phyloP scores from a whole-genome alignment of 1,140 invertebrate species.

The Choristoneura fumiferana region DNA sequence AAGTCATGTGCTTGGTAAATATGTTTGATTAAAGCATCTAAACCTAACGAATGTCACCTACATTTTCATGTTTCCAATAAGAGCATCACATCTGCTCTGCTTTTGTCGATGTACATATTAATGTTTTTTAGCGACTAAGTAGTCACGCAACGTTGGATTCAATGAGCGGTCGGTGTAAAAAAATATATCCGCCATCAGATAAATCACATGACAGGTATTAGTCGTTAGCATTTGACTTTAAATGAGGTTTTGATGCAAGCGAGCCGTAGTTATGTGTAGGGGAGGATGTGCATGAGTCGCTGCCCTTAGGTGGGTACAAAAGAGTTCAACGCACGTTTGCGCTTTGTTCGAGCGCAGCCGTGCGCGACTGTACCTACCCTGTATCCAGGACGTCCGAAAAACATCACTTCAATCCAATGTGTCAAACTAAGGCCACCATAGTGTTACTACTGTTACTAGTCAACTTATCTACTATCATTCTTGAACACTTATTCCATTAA shows the following conservation, averaged over 20 bases:
- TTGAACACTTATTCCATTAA: no score
- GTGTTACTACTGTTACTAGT: no score
- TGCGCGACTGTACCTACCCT: constrained; percentile 43
- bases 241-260: constrained; percentile 28
- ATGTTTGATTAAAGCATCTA: no score
- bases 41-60: no score
- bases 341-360: constrained; percentile 56
- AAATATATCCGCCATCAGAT: constrained; percentile 44
- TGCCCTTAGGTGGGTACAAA: constrained; percentile 65
- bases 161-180: constrained; percentile 32
- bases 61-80: no score
- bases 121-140: constrained; percentile 26
- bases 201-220: constrained; percentile 28
- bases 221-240: constrained; percentile 33
- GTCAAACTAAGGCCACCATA: no score
- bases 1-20: no score
- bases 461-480: no score
- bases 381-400: constrained; percentile 38
- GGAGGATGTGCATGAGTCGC: constrained; percentile 44
- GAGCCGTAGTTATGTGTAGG: background rate
- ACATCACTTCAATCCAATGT: no score
- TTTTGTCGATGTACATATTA: background rate
- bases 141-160: constrained; percentile 50
- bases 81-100: background rate
- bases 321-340: constrained; percentile 74